phyloP scores from a whole-genome alignment of 2,888 invertebrate species.

The Phaedon cochleariae region DNA sequence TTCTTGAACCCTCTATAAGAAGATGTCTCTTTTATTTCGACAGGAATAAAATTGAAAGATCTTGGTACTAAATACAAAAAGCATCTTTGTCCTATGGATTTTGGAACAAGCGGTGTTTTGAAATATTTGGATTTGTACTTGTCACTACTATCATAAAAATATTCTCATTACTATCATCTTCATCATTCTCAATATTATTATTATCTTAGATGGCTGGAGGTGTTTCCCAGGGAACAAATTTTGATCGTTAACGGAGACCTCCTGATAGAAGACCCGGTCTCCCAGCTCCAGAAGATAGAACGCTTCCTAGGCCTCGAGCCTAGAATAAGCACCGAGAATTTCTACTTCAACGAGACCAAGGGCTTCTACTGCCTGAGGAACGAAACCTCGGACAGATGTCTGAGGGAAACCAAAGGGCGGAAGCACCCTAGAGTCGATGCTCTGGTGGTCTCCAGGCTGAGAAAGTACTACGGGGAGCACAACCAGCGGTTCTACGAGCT shows the following conservation, averaged over 20 bases:
- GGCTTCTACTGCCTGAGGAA: slow-evolving; percentile 93
- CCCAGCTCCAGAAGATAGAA: slow-evolving; percentile 87
- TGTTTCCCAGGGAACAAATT: slow-evolving; percentile 90
- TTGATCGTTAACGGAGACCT: slow-evolving; percentile 95
- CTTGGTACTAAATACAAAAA: no score
- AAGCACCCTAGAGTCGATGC: slow-evolving; percentile 87
- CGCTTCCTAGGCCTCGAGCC: slow-evolving; percentile 80
- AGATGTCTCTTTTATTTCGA: no score
- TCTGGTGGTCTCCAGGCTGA: slow-evolving; percentile 78
- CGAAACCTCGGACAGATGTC: slow-evolving; percentile 80
- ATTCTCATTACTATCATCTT: no score
- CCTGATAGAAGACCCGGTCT: slow-evolving; percentile 88
- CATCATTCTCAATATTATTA: neutral
- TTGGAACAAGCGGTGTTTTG: no score
- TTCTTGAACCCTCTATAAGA: no score
- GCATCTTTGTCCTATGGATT: no score
- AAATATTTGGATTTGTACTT: no score
- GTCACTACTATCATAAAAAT: neutral
- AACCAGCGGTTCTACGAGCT: slow-evolving; percentile 93
- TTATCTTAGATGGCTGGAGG: slow-evolving; percentile 79
- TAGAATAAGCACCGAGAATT: slow-evolving; percentile 82
- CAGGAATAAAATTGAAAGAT: no score
- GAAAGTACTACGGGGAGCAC: slow-evolving; percentile 89
- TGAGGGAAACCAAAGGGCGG: slow-evolving; percentile 83
- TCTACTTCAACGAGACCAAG: slow-evolving; percentile 96